Evolutionary conservation across 2,888 invertebrate genomes (phyloP), one percentile per base, ranked within the genome.

Genomic region (Leucania comma): DNA sequence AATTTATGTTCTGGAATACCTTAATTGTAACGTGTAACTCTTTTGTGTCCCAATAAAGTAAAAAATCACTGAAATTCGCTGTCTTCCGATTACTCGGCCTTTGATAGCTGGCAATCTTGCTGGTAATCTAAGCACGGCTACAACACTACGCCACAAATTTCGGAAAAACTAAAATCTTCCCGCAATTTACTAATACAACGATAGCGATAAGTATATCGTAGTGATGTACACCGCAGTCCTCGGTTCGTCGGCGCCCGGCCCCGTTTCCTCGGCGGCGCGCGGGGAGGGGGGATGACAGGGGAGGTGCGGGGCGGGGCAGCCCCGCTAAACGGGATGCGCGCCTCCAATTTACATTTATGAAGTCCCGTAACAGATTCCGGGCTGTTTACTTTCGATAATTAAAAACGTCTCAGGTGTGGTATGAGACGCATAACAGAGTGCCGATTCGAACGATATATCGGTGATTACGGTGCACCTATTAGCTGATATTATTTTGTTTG

Each of bases 291-390:
- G 78, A 51, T 67, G 79, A 42, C 74, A 80, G 59, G 78, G 46
- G 78, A 81, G 66, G 72, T 67, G 81, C 78, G 80, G 78, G 80
- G 79, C 77, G 80, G 81, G 86, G 87, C 73, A 80, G 88, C 83
- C 85, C 87, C 86, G 87, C 92, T 93, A 93, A 95, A 92, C 94
- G 94, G 93, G 93, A 95, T 92, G 94, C 93, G 90, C 92, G 93
- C 94, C 93, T 93, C 92, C 95, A 94, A 95, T 95, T 95, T 95
- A 95, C 95, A 95, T 95, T 95, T 95, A 95, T 95, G 95, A 95
- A 95, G 93, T 93, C 92, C 91, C 92, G 93, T 94, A 93, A 95
- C 94, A 91, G 94, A 95, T 93, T 93, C 94, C 91, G 90, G 91
- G 90, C 90, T 94, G 94, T 95, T 95, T 95, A 94, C 94, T 94